A percentile compares a stretch with the other conserved stretches of the same genome.
phyloP scores from a whole-genome alignment of 2,888 invertebrate genomes.

The Ectemnius continuus region DNA sequence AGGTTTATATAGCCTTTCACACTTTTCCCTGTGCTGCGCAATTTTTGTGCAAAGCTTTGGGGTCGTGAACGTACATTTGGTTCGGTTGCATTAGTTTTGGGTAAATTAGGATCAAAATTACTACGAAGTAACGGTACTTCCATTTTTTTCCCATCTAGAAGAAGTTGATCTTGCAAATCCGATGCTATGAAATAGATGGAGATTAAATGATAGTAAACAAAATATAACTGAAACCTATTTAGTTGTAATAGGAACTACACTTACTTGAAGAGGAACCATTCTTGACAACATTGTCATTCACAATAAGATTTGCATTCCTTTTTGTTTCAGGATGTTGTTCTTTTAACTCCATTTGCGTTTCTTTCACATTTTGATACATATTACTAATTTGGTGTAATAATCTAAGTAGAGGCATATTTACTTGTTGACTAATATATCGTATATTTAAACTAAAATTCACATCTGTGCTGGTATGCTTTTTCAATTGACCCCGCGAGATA shows the following conservation, averaged over 20 bases:
- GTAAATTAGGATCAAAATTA: slow-evolving; percentile 64
- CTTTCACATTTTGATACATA: slow-evolving; percentile 98
- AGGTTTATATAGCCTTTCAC: slow-evolving; percentile 92
- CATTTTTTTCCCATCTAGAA: slow-evolving; percentile 76
- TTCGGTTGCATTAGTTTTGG: slow-evolving; percentile 79
- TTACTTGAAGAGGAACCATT: slow-evolving; percentile 83
- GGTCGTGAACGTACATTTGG: slow-evolving; percentile 83
- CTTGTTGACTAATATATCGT: slow-evolving; percentile 95
- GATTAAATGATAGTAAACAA: slow-evolving; percentile 18
- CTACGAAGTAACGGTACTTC: slow-evolving; percentile 67
- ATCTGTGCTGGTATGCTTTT: slow-evolving; percentile 94
- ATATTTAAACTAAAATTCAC: slow-evolving; percentile 94
- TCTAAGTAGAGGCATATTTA: slow-evolving; percentile 96
- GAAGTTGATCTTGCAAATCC: slow-evolving; percentile 82
- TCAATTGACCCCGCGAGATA: slow-evolving; percentile 91
- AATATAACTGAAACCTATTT: neutral
- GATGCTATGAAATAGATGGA: slow-evolving; percentile 77
- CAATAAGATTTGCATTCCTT: slow-evolving; percentile 70
- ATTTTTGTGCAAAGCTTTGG: slow-evolving; percentile 92
- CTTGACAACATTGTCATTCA: slow-evolving; percentile 79
- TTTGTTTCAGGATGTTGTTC: slow-evolving; percentile 82
- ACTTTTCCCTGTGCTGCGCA: slow-evolving; percentile 90
- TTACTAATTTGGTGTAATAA: slow-evolving; percentile 97
- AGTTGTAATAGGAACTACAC: slow-evolving; percentile 40
- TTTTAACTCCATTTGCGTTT: slow-evolving; percentile 93